Evolutionary conservation across 2,113 vertebrate species (phyloP).

Genomic region (Plotosus lineatus): DNA sequence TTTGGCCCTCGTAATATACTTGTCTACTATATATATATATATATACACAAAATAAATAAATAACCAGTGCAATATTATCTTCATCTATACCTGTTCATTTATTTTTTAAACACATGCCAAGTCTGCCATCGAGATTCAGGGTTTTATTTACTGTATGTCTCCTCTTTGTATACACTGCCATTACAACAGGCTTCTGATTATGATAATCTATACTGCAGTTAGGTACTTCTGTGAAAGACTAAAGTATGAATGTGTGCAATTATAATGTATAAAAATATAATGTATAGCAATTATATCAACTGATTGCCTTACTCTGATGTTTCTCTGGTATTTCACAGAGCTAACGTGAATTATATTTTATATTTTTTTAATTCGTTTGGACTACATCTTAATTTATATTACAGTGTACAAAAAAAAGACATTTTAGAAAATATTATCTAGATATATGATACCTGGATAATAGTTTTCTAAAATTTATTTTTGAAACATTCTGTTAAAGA

Average conservation of each 20-base stretch:
- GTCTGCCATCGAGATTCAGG: not conserved
- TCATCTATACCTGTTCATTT: not conserved
- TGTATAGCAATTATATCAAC: not conserved
- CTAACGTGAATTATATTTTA: not conserved
- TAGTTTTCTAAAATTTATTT: no score
- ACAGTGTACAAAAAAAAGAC: not conserved
- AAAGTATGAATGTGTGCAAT: not conserved
- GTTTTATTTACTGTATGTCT: not conserved
- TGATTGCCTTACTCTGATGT: not conserved
- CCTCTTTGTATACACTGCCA: not conserved
- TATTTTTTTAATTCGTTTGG: no score
- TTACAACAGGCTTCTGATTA: not conserved
- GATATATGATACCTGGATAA: no score
- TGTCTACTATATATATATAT: not conserved
- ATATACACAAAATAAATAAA: no score
- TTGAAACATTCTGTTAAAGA: no score
- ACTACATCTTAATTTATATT: not conserved
- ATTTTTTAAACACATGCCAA: not conserved
- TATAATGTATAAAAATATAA: no score
- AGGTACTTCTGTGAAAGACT: not conserved
- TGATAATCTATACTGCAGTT: not conserved
- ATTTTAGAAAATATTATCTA: not conserved
- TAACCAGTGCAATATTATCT: not conserved
- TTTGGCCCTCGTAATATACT: not conserved
- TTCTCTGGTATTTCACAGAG: not conserved